Evolutionary conservation across 2,888 invertebrate genomes (phyloP), one percentile per base, ranked within the genome.

Genomic region (Xestobium rufovillosum): DNA sequence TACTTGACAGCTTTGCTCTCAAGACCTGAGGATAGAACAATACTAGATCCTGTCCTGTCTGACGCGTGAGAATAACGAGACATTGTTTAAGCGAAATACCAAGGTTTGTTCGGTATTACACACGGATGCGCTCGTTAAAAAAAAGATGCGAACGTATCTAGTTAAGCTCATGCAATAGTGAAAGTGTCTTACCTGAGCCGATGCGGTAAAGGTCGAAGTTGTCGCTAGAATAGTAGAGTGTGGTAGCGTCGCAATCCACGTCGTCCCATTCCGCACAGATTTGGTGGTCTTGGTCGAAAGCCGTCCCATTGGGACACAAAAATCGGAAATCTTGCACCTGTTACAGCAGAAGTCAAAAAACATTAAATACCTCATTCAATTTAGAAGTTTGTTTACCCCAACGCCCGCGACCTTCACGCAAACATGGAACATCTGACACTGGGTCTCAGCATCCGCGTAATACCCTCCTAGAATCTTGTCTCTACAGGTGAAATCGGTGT

Each of bases 221-320:
- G 70, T 87, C 85, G 61, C 84, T 85, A 49, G 78, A 76, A 58
- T 80, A 80, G 67, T 82, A 85, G 49, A 86, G 70, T 28, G 85
- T 83, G 10, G 83, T 77, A 19, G 84, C 82, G 53, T 80, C 81
- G 60, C 91, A 91, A 57, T 88, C 88, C 1, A 90, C 83, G 61
- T 90, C 89, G 45, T 85, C 87, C 83, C 88, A 88, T 56, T 89
- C 84, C 30, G 90, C 90, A 63, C 90, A 91, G 14, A 89, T 90
- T 67, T 89, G 87, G 39, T 87, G 86, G 61, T 89, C 88, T 62
- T 90, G 89, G 66, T 91, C 89, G 68, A 91, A 91, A 47, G 88
- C 79, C 2, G 90, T 90, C 50, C 85, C 84, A 52, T 90, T 89
- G 23, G 89, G 89, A 59, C 89, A 90, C 60, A 88, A 75, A 70